A percentile compares a stretch with the other conserved stretches of the same genome.
These are phyloP conservation scores for Apotomis betuletana DNA, from an alignment of 2,888 invertebrate species.

Conservation along the genomic window DNA sequence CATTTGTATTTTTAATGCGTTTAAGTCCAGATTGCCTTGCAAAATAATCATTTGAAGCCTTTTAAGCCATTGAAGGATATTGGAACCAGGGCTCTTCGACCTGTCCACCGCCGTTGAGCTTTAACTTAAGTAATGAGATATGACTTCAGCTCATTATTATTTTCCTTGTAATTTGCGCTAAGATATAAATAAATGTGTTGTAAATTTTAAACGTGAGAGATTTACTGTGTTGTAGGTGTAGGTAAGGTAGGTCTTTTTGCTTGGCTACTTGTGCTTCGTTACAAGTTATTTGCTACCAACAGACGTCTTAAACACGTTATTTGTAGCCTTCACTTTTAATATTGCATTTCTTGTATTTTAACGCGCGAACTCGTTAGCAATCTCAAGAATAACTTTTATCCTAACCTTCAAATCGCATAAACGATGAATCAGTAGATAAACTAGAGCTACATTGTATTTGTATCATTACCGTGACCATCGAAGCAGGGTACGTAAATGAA, in stretches of 20 bases:
- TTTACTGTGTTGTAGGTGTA: conserved; percentile 57
- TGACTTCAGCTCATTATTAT: conserved; percentile 78
- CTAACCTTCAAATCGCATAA: conserved; percentile 6
- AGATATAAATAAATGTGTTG: conserved; percentile 66
- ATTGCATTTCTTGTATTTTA: conserved; percentile 12
- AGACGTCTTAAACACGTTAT: conserved; percentile 33
- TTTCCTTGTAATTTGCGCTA: conserved; percentile 70
- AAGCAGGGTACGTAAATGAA: conserved; percentile 72
- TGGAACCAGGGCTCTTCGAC: conserved; percentile 64
- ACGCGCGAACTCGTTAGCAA: conserved; percentile 18
- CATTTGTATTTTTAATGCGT: background rate
- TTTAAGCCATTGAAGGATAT: conserved; percentile 54
- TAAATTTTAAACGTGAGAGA: conserved; percentile 68
- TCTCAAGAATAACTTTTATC: background rate
- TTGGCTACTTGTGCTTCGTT: conserved; percentile 39
- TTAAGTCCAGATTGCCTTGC: conserved; percentile 20
- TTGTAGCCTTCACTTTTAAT: conserved; percentile 29
- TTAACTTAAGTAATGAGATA: conserved; percentile 79
- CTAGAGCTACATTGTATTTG: conserved; percentile 42
- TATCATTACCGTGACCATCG: conserved; percentile 64
- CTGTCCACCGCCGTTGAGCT: conserved; percentile 72
- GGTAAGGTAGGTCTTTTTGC: conserved; percentile 52
- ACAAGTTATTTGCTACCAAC: conserved; percentile 39
- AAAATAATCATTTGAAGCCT: conserved; percentile 48
- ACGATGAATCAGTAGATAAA: conserved; percentile 34